Conservation (phyloP, 2,888 invertebrate species). For the Pachydiplax longipennis region DNA sequence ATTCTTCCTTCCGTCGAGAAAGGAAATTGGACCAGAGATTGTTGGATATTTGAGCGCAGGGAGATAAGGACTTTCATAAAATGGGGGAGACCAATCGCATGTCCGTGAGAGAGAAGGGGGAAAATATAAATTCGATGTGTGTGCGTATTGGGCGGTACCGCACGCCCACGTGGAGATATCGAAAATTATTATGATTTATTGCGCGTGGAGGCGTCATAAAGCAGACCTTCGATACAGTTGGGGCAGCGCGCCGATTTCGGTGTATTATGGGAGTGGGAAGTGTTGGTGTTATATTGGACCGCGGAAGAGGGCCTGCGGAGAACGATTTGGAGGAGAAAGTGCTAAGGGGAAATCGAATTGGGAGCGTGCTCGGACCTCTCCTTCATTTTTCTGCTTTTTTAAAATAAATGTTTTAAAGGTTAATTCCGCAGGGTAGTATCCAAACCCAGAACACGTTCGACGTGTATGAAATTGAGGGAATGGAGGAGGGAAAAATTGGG, state of each 20-base stretch:
- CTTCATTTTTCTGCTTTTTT: background rate
- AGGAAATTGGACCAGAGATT: constrained; percentile 29
- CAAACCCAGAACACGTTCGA: background rate
- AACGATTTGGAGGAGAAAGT: background rate
- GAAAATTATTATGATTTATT: constrained; percentile 23
- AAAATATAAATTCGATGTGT: background rate
- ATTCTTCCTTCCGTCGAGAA: constrained; percentile 24
- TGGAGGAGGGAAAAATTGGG: background rate
- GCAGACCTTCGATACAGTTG: background rate
- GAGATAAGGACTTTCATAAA: background rate
- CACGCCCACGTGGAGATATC: background rate
- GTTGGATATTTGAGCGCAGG: constrained; percentile 6
- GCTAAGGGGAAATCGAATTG: background rate
- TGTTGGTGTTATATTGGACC: background rate
- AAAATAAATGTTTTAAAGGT: constrained; percentile 25
- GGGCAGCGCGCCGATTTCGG: background rate
- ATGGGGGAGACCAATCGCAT: background rate
- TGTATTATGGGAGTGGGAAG: background rate
- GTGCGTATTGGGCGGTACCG: background rate
- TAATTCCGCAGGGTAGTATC: background rate
- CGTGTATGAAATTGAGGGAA: background rate
- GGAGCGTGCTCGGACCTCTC: background rate
- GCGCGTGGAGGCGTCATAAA: background rate
- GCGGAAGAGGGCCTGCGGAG: background rate
- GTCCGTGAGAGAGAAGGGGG: background rate